Conservation (phyloP, 2,113 vertebrate genomes). For the Catharus minimus region DNA sequence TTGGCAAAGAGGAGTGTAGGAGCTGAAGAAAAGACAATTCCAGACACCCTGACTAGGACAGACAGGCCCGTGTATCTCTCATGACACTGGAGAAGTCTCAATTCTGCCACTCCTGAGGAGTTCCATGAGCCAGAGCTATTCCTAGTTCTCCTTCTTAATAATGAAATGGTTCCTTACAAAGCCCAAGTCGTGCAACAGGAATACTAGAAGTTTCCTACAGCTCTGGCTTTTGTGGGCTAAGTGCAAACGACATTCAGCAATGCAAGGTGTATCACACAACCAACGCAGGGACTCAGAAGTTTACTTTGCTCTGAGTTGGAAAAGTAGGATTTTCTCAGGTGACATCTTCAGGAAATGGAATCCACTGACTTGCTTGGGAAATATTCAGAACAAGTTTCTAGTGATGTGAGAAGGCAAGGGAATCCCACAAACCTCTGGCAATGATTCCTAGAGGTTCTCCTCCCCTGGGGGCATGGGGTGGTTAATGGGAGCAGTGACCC, state of each 20-base stretch:
- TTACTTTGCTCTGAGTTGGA: background rate
- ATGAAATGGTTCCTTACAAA: background rate
- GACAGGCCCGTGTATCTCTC: background rate
- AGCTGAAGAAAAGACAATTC: background rate
- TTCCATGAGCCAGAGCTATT: background rate
- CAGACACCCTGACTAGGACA: background rate
- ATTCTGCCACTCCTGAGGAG: background rate
- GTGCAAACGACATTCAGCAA: background rate
- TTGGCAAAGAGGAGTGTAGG: background rate
- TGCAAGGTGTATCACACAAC: background rate
- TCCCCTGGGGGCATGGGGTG: accelerated
- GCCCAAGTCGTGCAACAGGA: background rate
- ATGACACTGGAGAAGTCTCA: background rate
- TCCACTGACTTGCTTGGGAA: background rate
- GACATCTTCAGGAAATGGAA: background rate
- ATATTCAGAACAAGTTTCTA: accelerated
- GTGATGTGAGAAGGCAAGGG: background rate
- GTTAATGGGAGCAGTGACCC: background rate
- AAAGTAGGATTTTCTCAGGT: background rate
- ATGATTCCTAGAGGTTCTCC: background rate
- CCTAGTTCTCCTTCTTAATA: background rate
- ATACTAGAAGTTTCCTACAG: background rate
- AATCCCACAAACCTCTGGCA: background rate
- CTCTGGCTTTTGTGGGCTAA: background rate
- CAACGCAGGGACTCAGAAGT: background rate